These are phyloP conservation scores for Phrynocephalus versicolor DNA, from an alignment of 2,113 vertebrate genomes.

Conservation along the genomic window DNA sequence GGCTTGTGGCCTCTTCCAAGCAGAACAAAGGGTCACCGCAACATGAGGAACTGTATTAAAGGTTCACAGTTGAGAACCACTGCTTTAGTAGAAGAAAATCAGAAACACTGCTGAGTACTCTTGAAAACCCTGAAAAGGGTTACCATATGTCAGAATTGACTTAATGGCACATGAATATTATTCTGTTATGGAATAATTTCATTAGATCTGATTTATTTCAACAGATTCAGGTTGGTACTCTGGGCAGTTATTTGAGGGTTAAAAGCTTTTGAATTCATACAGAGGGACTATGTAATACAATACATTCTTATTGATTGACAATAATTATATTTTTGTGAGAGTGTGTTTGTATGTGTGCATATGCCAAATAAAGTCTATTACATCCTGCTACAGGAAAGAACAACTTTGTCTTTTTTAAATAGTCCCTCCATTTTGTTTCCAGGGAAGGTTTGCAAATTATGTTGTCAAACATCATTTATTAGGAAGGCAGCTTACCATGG, in stretches of 20 bases:
- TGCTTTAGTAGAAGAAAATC: too few species aligned
- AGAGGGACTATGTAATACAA: neutral
- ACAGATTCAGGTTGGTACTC: neutral
- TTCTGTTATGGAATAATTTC: neutral
- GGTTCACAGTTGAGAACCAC: too few species aligned
- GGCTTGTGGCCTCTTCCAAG: too few species aligned
- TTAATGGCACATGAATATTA: too few species aligned
- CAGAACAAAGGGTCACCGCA: too few species aligned
- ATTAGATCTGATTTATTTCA: neutral
- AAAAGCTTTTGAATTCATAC: neutral
- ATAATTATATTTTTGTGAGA: too few species aligned
- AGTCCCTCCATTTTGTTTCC: slow-evolving; percentile 1
- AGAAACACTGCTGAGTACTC: too few species aligned
- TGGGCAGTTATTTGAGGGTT: neutral
- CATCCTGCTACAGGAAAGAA: slow-evolving; percentile 5
- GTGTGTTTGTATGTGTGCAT: too few species aligned
- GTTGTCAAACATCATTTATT: slow-evolving; percentile 45
- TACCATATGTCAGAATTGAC: too few species aligned
- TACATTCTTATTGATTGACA: neutral
- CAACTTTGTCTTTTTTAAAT: slow-evolving; percentile 12
- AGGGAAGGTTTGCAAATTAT: slow-evolving; percentile 39
- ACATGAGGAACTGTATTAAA: too few species aligned
- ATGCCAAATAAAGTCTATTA: neutral
- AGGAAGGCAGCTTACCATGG: slow-evolving; percentile 36
- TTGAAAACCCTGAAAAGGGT: too few species aligned